These are phyloP conservation scores for Pristionchus fissidentatus DNA, from an alignment of 2,888 invertebrate genomes.

Conservation along the genomic window DNA sequence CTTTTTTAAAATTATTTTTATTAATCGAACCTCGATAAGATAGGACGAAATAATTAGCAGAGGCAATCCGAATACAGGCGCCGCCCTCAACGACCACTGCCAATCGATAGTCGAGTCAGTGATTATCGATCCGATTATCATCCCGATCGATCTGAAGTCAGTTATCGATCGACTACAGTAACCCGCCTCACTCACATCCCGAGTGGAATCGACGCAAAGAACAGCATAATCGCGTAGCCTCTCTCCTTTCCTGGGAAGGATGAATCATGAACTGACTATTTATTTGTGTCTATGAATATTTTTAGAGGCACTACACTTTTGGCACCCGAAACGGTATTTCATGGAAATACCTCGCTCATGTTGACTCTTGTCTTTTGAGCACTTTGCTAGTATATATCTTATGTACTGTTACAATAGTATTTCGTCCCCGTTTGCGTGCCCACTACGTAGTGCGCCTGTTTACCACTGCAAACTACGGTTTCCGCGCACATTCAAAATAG, in stretches of 20 bases:
- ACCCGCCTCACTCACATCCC: neutral
- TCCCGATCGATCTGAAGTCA: neutral
- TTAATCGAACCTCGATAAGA: neutral
- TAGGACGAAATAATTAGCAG: neutral
- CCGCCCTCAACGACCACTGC: conserved; percentile 11
- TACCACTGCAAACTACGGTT: too few species aligned
- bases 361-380: too few species aligned
- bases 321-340: too few species aligned
- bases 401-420: too few species aligned
- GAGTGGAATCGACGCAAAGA: conserved; percentile 14
- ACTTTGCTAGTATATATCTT: too few species aligned
- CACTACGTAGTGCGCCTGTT: neutral
- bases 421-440: too few species aligned
- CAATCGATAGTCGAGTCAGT: neutral
- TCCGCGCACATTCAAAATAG: neutral
- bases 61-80: neutral
- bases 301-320: too few species aligned
- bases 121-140: conserved; percentile 30
- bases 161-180: neutral
- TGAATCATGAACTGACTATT: neutral
- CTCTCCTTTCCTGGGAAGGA: neutral
- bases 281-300: too few species aligned
- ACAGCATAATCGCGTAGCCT: conserved; percentile 11
- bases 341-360: too few species aligned
- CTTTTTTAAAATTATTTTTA: too few species aligned